These are phyloP conservation scores for Orestias chungarensis DNA, from an alignment of 2,797 vertebrate genomes.

Conservation along the genomic window DNA sequence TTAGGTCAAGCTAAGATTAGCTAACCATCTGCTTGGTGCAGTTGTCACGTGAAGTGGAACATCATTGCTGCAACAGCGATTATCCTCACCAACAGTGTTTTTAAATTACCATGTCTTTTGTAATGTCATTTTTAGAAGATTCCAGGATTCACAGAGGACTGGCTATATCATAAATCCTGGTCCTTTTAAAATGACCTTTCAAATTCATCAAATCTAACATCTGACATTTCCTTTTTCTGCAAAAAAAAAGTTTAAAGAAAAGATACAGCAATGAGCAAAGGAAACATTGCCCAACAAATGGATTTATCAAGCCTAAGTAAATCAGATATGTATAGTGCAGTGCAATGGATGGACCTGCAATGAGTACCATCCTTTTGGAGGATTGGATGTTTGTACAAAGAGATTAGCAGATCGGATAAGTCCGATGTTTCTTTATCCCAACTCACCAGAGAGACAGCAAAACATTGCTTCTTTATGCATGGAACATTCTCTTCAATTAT, in stretches of 20 bases:
- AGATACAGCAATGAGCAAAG: conserved; percentile 8
- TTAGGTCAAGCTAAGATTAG: conserved; percentile 3
- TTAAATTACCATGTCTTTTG: not conserved
- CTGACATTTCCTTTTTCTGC: conserved; percentile 15
- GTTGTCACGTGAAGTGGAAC: not conserved
- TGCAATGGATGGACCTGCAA: conserved; percentile 45
- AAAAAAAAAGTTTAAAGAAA: conserved; percentile 1
- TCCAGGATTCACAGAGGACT: not conserved
- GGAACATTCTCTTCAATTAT: conserved; percentile 64
- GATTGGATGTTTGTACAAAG: conserved; percentile 69
- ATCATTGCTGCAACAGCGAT: not conserved
- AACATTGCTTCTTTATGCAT: conserved; percentile 57
- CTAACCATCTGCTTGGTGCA: not conserved
- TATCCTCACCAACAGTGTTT: not conserved
- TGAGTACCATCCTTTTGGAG: conserved; percentile 59
- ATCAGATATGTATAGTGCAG: conserved; percentile 36
- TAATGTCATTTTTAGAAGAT: conserved; percentile 7
- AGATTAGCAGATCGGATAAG: conserved; percentile 73
- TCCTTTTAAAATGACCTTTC: conserved; percentile 25
- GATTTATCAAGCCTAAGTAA: conserved; percentile 20
- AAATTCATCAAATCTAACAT: conserved; percentile 36
- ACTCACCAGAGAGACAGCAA: conserved; percentile 54
- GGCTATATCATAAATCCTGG: conserved; percentile 3
- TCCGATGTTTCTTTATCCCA: conserved; percentile 63
- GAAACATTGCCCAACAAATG: not conserved